Evolutionary conservation across 2,113 vertebrate species (phyloP).

Genomic region (Tetrax tetrax): DNA sequence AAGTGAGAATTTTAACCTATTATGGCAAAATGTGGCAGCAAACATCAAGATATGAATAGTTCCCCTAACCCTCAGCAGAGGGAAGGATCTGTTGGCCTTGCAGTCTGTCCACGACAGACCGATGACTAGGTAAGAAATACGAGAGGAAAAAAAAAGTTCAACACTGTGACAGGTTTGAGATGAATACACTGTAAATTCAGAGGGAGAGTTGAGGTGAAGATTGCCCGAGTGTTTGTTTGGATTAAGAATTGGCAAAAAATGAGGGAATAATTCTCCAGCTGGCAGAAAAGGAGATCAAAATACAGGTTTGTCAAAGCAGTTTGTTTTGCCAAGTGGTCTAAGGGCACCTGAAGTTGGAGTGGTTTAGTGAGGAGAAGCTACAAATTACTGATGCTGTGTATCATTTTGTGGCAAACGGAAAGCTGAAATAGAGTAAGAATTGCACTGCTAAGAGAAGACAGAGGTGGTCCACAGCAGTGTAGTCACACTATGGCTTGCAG

Average conservation of each 20-base stretch:
- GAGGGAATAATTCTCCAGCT: background rate
- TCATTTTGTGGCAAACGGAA: background rate
- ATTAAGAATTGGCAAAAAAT: background rate
- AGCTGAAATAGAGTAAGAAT: background rate
- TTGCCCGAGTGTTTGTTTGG: background rate
- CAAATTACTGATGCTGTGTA: background rate
- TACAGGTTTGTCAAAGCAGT: background rate
- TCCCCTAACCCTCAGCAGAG: background rate
- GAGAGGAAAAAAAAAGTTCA: conserved; percentile 21
- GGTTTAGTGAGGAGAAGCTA: background rate
- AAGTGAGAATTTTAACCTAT: background rate
- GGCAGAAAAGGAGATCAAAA: conserved; percentile 12
- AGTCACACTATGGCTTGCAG: background rate
- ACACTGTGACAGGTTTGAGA: conserved; percentile 12
- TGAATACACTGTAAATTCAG: conserved; percentile 45
- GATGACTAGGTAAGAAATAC: background rate
- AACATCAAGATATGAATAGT: background rate
- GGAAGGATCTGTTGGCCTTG: conserved; percentile 7
- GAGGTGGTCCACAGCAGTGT: background rate
- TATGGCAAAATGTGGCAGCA: background rate
- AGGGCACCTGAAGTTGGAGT: background rate
- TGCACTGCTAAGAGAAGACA: background rate
- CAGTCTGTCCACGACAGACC: background rate
- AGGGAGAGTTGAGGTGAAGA: background rate
- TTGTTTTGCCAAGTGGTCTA: background rate